A percentile compares a stretch with the other conserved stretches of the same genome.
Evolutionary conservation across 2,888 invertebrate genomes (phyloP).

Genomic region (Synanthedon myopaeformis): DNA sequence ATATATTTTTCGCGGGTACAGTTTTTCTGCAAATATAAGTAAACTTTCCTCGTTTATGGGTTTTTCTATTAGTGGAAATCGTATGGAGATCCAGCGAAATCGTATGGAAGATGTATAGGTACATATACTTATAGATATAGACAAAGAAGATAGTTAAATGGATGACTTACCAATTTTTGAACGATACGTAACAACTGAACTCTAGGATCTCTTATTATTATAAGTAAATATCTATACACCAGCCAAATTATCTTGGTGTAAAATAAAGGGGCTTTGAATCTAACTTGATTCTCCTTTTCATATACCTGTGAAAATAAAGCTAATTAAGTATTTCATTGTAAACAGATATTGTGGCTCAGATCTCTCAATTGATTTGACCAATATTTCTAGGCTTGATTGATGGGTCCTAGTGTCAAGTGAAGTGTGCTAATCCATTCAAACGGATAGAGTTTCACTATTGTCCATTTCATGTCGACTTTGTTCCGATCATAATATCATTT

Average conservation of each 20-base stretch:
- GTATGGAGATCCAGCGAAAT: no score
- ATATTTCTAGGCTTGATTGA: neutral
- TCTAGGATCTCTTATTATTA: constrained; percentile 83
- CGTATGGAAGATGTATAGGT: no score
- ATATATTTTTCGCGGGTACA: no score
- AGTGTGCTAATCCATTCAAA: neutral
- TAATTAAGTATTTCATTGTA: neutral
- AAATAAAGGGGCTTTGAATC: constrained; percentile 74
- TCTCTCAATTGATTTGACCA: neutral
- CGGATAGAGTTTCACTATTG: neutral
- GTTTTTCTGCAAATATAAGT: no score
- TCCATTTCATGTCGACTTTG: no score
- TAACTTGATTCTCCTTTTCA: constrained; percentile 11
- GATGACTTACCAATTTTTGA: constrained; percentile 82
- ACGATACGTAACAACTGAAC: constrained; percentile 80
- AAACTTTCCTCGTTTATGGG: no score
- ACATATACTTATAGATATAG: no score
- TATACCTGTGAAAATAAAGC: constrained; percentile 19
- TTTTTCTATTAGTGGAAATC: no score
- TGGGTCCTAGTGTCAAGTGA: neutral
- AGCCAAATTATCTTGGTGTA: constrained; percentile 81
- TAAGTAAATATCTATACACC: constrained; percentile 78
- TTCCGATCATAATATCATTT: no score
- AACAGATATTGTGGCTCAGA: neutral
- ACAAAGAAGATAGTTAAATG: neutral